Evolutionary conservation across 2,888 invertebrate species (phyloP).

Genomic region (Timema podura): DNA sequence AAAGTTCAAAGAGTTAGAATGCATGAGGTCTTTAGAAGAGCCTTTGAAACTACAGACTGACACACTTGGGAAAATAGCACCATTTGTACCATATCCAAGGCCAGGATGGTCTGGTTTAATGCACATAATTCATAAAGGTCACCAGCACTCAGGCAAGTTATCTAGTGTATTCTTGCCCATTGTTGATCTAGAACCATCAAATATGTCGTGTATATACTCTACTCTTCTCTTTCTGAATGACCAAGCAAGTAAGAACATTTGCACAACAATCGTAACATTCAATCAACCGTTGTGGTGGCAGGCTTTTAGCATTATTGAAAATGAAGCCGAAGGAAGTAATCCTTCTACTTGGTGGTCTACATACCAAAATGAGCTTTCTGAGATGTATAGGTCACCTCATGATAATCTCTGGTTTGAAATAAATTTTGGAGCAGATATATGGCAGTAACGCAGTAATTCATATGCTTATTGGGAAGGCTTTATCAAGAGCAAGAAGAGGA

Average conservation of each 20-base stretch:
- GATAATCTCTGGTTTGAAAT: background rate
- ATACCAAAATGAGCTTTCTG: background rate
- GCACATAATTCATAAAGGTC: no score
- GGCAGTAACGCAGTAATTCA: background rate
- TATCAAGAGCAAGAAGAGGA: background rate
- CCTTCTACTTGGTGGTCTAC: constrained; percentile 1
- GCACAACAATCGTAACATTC: background rate
- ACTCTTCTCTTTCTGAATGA: background rate
- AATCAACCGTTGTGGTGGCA: constrained; percentile 5
- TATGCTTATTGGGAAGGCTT: background rate
- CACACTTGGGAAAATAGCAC: no score
- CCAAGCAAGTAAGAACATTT: background rate
- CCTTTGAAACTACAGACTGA: no score
- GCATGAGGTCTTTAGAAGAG: no score
- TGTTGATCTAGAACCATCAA: no score
- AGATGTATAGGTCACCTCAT: background rate
- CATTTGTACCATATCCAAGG: no score
- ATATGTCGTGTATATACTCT: no score
- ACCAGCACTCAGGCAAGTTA: no score
- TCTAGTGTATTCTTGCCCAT: no score
- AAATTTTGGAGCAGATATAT: background rate
- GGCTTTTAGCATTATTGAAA: background rate
- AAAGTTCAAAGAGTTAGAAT: no score
- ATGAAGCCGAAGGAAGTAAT: background rate
- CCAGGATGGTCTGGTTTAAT: no score